Conservation (phyloP, 2,797 vertebrate species). For the Odontamblyopus lacepedii region DNA sequence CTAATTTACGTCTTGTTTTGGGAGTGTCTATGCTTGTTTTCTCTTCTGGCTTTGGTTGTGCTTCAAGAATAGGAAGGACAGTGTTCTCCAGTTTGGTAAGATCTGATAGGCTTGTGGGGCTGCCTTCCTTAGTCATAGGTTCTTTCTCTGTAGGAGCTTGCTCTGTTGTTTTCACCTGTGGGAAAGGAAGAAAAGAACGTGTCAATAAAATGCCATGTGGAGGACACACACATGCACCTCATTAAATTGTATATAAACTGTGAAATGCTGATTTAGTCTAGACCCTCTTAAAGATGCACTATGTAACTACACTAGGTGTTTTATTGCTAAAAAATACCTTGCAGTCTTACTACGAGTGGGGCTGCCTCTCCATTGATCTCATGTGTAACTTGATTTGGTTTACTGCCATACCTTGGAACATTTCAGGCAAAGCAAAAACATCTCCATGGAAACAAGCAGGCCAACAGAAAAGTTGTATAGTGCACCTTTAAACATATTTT, state of each 20-base stretch:
- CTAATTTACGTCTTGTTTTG: constrained; percentile 79
- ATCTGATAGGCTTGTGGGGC: constrained; percentile 89
- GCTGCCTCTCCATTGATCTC: neutral
- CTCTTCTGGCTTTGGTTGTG: constrained; percentile 75
- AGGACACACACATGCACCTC: neutral
- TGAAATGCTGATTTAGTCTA: neutral
- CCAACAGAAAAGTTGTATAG: neutral
- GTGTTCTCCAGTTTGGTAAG: constrained; percentile 91
- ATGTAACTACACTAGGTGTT: neutral
- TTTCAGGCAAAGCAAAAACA: neutral
- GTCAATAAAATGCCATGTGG: neutral
- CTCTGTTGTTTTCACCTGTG: constrained; percentile 77
- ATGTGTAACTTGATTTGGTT: neutral
- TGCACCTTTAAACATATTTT: neutral
- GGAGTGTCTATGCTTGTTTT: constrained; percentile 79
- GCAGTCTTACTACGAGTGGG: neutral
- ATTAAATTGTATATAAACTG: too few relatives aligned
- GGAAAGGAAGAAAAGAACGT: constrained; percentile 24
- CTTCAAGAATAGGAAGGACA: constrained; percentile 84
- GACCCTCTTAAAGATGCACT: too few relatives aligned
- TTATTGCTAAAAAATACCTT: neutral
- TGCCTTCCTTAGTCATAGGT: constrained; percentile 76
- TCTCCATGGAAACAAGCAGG: neutral
- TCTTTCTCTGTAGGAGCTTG: constrained; percentile 81
- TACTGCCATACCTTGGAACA: neutral